phyloP scores from a whole-genome alignment of 2,888 invertebrate genomes.

The Chirona hameri region DNA sequence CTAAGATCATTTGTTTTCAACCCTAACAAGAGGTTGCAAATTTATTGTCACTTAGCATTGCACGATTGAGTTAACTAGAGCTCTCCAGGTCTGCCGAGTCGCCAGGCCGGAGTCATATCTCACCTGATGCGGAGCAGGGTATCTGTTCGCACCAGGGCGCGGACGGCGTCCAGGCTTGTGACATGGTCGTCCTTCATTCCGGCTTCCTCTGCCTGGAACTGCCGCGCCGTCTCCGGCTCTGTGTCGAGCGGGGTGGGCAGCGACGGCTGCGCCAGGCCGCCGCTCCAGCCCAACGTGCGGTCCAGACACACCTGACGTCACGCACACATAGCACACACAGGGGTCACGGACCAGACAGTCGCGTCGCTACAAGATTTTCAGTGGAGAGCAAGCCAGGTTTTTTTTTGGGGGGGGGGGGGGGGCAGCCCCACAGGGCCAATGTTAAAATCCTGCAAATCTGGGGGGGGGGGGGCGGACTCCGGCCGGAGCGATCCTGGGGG shows the following conservation, averaged over 20 bases:
- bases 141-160: conserved; percentile 48
- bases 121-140: conserved; percentile 46
- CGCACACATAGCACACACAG: background rate
- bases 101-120: background rate
- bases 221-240: conserved; percentile 41
- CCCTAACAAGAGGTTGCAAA: too few species aligned
- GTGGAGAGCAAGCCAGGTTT: background rate
- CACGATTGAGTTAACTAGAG: background rate
- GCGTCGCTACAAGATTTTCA: too few species aligned
- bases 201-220: conserved; percentile 53
- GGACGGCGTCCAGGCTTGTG: conserved; percentile 73
- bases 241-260: conserved; percentile 46
- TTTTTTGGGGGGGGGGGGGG: background rate
- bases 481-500: too few species aligned
- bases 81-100: too few species aligned
- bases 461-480: too few species aligned
- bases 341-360: background rate
- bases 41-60: too few species aligned
- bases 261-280: conserved; percentile 55
- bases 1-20: too few species aligned
- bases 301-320: conserved; percentile 45
- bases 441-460: too few species aligned
- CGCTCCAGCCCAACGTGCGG: conserved; percentile 45
- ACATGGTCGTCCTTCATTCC: conserved; percentile 82
- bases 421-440: too few species aligned